Evolutionary conservation across 2,888 invertebrate genomes (phyloP).

Genomic region (Fragum sueziense): DNA sequence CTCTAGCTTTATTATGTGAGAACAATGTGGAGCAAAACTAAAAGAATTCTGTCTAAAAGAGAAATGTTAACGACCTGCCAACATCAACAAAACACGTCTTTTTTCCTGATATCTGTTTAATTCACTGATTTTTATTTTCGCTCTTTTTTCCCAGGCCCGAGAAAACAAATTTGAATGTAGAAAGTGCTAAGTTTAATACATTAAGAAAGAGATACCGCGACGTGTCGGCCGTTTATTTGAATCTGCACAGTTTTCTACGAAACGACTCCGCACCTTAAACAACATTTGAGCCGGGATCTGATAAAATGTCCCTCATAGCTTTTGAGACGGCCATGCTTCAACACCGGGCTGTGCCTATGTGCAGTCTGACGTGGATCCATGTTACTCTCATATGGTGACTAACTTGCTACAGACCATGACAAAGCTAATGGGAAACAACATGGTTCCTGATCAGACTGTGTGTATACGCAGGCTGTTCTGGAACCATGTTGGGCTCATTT

Average conservation of each 20-base stretch:
- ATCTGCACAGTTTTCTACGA: constrained; percentile 21
- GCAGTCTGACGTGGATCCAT: too few relatives aligned
- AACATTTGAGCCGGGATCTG: too few relatives aligned
- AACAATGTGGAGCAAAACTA: not conserved
- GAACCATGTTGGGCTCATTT: too few relatives aligned
- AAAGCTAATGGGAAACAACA: too few relatives aligned
- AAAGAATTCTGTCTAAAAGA: not conserved
- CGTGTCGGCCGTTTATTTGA: constrained; percentile 3
- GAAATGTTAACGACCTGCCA: not conserved
- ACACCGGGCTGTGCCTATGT: too few relatives aligned
- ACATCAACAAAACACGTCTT: constrained; percentile 3
- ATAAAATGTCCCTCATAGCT: too few relatives aligned
- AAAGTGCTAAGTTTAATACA: constrained; percentile 20
- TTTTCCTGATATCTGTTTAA: constrained; percentile 25
- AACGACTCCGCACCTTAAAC: not conserved
- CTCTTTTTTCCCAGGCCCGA: constrained; percentile 14
- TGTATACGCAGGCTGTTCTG: too few relatives aligned
- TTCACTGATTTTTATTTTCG: constrained; percentile 28
- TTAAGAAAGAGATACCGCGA: constrained; percentile 18
- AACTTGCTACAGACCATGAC: too few relatives aligned
- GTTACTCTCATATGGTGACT: too few relatives aligned
- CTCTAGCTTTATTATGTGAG: too few relatives aligned
- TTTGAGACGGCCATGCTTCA: too few relatives aligned
- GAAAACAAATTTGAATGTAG: constrained; percentile 19
- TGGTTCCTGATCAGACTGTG: too few relatives aligned